These are phyloP conservation scores for Urophycis tenuis DNA, from an alignment of 2,797 vertebrate genomes.

Conservation along the genomic window DNA sequence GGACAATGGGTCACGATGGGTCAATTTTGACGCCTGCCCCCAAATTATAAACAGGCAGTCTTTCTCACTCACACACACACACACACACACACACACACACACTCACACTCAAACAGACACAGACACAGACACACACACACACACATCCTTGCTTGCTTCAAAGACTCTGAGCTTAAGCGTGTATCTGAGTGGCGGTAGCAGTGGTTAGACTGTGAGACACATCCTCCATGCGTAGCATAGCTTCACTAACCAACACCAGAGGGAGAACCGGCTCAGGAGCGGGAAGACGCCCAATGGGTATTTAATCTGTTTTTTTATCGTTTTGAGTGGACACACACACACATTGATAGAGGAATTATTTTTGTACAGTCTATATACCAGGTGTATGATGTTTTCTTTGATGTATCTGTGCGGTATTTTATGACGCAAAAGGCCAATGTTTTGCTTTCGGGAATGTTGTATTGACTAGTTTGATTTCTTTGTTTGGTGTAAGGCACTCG, in stretches of 20 bases:
- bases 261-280: constrained; percentile 27
- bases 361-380: constrained; percentile 68
- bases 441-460: background rate
- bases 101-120: too few species aligned
- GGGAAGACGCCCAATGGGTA: constrained; percentile 19
- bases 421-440: background rate
- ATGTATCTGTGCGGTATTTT: constrained; percentile 41
- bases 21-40: background rate
- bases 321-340: constrained; percentile 22
- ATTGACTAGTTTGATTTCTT: constrained; percentile 21
- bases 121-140: too few species aligned
- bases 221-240: constrained; percentile 21
- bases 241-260: constrained; percentile 21
- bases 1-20: background rate
- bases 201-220: constrained; percentile 25
- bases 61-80: background rate
- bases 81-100: background rate
- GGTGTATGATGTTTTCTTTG: constrained; percentile 46
- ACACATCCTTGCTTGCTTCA: constrained; percentile 36
- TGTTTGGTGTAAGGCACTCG: constrained; percentile 6
- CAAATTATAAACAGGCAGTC: background rate
- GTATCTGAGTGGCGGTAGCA: constrained; percentile 25
- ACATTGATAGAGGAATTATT: constrained; percentile 71
- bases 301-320: background rate
- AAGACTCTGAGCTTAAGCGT: constrained; percentile 49